These are phyloP conservation scores for Hippopotamus amphibius DNA, from an alignment of 2,113 vertebrate genomes.

Conservation along the genomic window DNA sequence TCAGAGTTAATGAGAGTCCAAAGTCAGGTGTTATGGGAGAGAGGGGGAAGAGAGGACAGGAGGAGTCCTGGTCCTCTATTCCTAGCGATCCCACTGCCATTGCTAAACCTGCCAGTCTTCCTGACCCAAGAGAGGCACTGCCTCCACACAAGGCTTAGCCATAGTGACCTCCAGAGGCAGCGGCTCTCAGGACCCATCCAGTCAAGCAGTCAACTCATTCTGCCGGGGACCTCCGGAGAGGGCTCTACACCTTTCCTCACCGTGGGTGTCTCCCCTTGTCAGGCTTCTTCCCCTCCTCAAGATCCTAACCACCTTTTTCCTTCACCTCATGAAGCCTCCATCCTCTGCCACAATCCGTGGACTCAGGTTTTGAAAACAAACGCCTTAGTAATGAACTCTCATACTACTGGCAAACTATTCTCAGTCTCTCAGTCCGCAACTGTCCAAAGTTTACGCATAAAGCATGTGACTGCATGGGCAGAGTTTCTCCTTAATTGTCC, in stretches of 20 bases:
- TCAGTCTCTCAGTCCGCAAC: neutral
- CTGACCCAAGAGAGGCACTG: neutral
- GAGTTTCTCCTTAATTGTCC: neutral
- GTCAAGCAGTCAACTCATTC: neutral
- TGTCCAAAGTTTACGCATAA: neutral
- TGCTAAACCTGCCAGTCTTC: neutral
- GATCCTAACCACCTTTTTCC: neutral
- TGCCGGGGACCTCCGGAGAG: neutral
- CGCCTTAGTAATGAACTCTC: neutral
- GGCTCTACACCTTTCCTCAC: too few relatives aligned
- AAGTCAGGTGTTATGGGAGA: neutral
- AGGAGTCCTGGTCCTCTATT: neutral
- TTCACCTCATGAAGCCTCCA: neutral
- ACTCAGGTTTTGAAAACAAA: neutral
- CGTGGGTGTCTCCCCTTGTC: neutral
- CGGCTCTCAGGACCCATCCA: neutral
- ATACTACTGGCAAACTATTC: neutral
- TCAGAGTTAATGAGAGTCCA: neutral
- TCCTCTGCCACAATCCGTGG: neutral
- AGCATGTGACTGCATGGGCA: neutral
- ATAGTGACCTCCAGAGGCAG: neutral
- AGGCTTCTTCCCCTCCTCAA: neutral
- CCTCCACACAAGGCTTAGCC: fast-evolving
- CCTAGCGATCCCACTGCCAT: too few relatives aligned
- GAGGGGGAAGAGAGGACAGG: fast-evolving